These are phyloP conservation scores for Yponomeuta plumbellus DNA, from an alignment of 2,888 invertebrate genomes.

Conservation along the genomic window DNA sequence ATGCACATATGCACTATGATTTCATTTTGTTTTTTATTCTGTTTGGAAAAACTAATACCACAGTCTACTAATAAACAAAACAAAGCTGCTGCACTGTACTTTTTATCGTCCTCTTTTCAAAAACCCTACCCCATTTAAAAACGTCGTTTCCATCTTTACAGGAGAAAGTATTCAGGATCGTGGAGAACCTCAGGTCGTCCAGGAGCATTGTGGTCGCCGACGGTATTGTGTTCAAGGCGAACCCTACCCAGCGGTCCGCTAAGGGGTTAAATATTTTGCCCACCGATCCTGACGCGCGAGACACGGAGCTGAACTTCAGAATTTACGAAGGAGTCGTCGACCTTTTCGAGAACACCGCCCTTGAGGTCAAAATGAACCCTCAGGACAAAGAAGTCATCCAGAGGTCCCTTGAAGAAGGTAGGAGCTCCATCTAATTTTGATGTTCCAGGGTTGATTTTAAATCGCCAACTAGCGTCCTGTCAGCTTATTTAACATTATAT, in stretches of 20 bases:
- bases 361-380: constrained; percentile 88
- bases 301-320: constrained; percentile 83
- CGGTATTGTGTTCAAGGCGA: constrained; percentile 78
- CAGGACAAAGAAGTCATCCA: constrained; percentile 83
- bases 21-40: no score
- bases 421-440: not conserved
- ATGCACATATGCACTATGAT: no score
- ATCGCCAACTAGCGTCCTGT: no score
- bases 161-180: constrained; percentile 83
- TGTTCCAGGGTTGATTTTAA: no score
- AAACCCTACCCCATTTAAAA: not conserved
- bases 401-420: constrained; percentile 90
- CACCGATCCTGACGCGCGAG: constrained; percentile 83
- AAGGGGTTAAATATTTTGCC: constrained; percentile 82
- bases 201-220: constrained; percentile 77
- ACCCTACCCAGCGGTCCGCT: constrained; percentile 59
- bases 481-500: no score
- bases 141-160: constrained; percentile 43
- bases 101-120: no score
- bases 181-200: constrained; percentile 73
- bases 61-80: no score
- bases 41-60: no score
- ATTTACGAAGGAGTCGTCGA: constrained; percentile 84
- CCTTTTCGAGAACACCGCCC: constrained; percentile 85
- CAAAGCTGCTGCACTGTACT: no score